phyloP scores from a whole-genome alignment of 2,888 invertebrate genomes.

The Pegoplata infirma region DNA sequence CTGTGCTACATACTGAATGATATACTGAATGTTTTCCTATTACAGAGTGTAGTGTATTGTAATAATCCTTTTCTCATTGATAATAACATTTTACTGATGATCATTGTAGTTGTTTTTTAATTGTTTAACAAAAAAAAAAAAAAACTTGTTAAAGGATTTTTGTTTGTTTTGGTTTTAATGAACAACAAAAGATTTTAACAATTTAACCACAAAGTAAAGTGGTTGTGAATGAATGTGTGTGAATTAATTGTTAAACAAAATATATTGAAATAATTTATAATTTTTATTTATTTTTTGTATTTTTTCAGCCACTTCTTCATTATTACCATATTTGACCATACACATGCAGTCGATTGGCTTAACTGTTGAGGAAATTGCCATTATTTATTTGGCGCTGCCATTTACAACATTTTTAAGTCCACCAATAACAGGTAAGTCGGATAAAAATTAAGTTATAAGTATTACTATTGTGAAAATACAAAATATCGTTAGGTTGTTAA shows the following conservation, averaged over 20 bases:
- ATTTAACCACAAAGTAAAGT: background rate
- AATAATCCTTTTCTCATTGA: background rate
- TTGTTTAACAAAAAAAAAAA: too few species aligned
- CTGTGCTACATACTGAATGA: too few species aligned
- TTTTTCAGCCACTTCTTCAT: slow-evolving; percentile 86
- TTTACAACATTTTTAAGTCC: slow-evolving; percentile 92
- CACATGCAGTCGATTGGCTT: slow-evolving; percentile 94
- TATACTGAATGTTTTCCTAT: too few species aligned
- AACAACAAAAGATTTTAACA: background rate
- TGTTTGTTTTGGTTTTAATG: background rate
- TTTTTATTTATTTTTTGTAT: slow-evolving; percentile 1
- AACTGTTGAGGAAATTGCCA: slow-evolving; percentile 90
- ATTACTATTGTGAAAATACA: too few species aligned
- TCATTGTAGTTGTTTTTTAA: background rate
- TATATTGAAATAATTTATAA: background rate
- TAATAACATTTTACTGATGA: background rate
- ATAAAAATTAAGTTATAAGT: background rate
- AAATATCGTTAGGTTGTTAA: too few species aligned
- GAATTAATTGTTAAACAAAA: background rate
- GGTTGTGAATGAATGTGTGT: background rate
- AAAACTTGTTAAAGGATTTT: background rate
- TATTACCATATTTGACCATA: slow-evolving; percentile 91
- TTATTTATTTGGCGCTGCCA: slow-evolving; percentile 91
- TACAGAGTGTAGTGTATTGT: too few species aligned
- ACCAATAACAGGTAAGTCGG: slow-evolving; percentile 85